Conservation (phyloP, 1,140 invertebrate genomes). For the Zaprionus lachaisei region DNA sequence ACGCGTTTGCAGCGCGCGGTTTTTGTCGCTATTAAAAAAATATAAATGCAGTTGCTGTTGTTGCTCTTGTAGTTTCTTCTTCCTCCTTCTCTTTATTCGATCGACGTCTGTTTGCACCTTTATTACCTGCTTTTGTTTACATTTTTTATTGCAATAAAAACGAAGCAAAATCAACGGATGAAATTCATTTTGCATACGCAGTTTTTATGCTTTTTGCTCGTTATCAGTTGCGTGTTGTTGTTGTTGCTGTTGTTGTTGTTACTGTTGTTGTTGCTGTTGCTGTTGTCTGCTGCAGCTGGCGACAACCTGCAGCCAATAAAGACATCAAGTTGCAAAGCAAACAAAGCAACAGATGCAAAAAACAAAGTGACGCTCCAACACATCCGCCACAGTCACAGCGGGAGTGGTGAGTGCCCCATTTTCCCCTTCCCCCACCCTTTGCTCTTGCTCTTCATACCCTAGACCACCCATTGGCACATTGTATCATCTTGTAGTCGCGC, state of each 20-base stretch:
- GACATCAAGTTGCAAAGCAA: slow-evolving; percentile 27
- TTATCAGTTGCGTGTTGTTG: slow-evolving; percentile 3
- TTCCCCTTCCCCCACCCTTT: background rate
- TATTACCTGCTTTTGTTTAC: slow-evolving; percentile 27
- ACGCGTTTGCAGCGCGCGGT: background rate
- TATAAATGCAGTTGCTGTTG: background rate
- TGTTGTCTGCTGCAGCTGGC: slow-evolving; percentile 26
- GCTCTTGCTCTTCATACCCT: background rate
- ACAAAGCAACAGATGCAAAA: slow-evolving; percentile 39
- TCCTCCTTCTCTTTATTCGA: slow-evolving; percentile 13
- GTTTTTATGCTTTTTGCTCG: slow-evolving; percentile 35
- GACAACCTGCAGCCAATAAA: slow-evolving; percentile 41
- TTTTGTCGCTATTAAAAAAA: slow-evolving; percentile 8
- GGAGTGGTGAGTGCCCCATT: background rate
- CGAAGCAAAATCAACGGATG: background rate
- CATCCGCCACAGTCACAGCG: slow-evolving; percentile 3
- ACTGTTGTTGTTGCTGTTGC: background rate
- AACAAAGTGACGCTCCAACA: background rate
- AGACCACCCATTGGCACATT: background rate
- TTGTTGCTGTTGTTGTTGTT: background rate
- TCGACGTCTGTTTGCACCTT: slow-evolving; percentile 36
- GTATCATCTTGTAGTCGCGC: background rate
- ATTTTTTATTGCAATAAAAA: slow-evolving; percentile 35
- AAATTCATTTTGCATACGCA: slow-evolving; percentile 25
- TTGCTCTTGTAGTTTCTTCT: slow-evolving; percentile 3